Conservation (phyloP, 2,888 invertebrate genomes). For the Amiota minor region DNA sequence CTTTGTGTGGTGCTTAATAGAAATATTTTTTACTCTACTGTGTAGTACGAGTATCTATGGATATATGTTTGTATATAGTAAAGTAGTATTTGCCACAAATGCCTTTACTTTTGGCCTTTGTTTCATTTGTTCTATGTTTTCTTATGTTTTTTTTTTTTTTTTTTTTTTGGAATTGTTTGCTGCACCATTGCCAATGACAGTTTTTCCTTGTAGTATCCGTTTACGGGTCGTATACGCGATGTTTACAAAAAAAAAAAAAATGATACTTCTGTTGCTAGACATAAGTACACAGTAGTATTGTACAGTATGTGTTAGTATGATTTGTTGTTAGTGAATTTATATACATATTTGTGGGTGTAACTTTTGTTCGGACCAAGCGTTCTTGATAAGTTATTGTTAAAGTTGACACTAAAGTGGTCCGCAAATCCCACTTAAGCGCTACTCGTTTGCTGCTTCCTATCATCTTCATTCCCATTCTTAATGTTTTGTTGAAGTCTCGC, state of each 20-base stretch:
- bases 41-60: too few species aligned
- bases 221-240: constrained; percentile 16
- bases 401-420: constrained; percentile 65
- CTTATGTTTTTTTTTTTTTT: neutral
- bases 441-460: constrained; percentile 9
- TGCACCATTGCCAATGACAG: constrained; percentile 8
- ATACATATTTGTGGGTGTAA: neutral
- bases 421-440: constrained; percentile 66
- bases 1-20: constrained; percentile 36
- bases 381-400: constrained; percentile 62
- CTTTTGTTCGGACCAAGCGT: constrained; percentile 34
- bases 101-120: neutral
- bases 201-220: neutral
- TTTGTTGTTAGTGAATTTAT: constrained; percentile 5
- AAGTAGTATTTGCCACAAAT: neutral
- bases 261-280: neutral
- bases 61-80: too few species aligned
- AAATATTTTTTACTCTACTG: constrained; percentile 46
- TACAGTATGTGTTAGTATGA: neutral
- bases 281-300: neutral
- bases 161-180: neutral
- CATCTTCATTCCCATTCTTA: too few species aligned
- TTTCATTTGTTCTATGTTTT: constrained; percentile 4
- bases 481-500: neutral
- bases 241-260: constrained; percentile 7